These are phyloP conservation scores for Sycophila texana DNA, from an alignment of 2,888 invertebrate genomes.

Conservation along the genomic window DNA sequence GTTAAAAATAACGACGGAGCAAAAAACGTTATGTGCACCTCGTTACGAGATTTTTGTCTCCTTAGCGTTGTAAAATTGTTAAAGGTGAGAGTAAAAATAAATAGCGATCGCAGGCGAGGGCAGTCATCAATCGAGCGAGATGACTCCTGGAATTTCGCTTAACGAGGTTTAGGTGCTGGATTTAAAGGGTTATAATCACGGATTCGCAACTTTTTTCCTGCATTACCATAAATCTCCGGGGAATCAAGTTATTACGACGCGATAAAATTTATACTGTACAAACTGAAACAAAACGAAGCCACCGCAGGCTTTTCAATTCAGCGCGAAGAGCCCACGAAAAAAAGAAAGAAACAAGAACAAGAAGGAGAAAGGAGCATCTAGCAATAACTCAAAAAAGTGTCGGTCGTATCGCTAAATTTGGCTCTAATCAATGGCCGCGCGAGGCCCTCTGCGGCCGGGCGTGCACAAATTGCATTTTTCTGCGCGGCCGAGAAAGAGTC, in stretches of 20 bases:
- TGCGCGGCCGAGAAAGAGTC: constrained; percentile 12
- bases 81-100: neutral
- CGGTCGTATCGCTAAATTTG: constrained; percentile 42
- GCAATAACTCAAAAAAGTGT: constrained; percentile 41
- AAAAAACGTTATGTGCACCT: neutral
- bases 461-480: constrained; percentile 48
- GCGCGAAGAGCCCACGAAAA: neutral
- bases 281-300: constrained; percentile 16
- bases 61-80: neutral
- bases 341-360: neutral
- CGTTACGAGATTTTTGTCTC: no score
- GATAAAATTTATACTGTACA: constrained; percentile 37
- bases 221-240: constrained; percentile 44
- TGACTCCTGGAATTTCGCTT: constrained; percentile 34
- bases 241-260: constrained; percentile 35
- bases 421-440: constrained; percentile 47
- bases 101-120: neutral
- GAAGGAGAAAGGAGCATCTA: neutral
- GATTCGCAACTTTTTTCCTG: constrained; percentile 46
- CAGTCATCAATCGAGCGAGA: constrained; percentile 30
- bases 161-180: constrained; percentile 40
- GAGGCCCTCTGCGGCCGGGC: neutral
- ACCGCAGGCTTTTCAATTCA: no score
- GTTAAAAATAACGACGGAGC: neutral
- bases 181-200: constrained; percentile 36